A percentile compares a stretch with the other conserved stretches of the same genome.
Conservation (phyloP, 2,113 vertebrate species). For the Caranx ignobilis region DNA sequence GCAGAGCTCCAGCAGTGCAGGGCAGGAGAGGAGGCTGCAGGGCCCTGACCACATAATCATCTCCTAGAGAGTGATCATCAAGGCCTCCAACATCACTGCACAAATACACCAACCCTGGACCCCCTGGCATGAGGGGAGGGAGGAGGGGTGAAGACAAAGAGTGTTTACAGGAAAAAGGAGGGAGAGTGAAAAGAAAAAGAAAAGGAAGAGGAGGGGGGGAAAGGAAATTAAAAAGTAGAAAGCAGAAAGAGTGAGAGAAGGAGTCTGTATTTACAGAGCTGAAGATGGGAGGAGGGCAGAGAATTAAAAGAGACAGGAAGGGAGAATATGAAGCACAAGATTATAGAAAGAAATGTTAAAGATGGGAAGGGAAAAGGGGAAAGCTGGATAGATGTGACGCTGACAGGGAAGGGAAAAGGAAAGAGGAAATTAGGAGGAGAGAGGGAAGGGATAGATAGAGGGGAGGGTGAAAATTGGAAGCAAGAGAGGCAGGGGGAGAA, state of each 20-base stretch:
- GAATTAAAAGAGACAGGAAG: slow-evolving; percentile 12
- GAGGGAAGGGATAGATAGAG: slow-evolving; percentile 18
- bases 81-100: slow-evolving; percentile 77
- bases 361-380: neutral
- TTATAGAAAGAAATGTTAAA: slow-evolving; percentile 6
- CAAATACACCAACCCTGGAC: slow-evolving; percentile 75
- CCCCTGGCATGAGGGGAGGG: slow-evolving; percentile 62
- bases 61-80: slow-evolving; percentile 80
- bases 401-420: slow-evolving; percentile 7
- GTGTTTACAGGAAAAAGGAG: slow-evolving; percentile 67
- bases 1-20: slow-evolving; percentile 71
- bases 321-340: slow-evolving; percentile 4
- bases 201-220: slow-evolving; percentile 13
- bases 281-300: neutral
- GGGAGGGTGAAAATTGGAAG: slow-evolving; percentile 29
- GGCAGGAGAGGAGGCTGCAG: slow-evolving; percentile 72
- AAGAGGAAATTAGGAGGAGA: slow-evolving; percentile 17
- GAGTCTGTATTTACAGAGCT: slow-evolving; percentile 24
- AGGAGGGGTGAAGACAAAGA: slow-evolving; percentile 64
- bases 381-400: neutral
- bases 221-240: slow-evolving; percentile 71
- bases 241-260: slow-evolving; percentile 36
- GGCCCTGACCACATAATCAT: slow-evolving; percentile 82
- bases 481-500: slow-evolving; percentile 8
- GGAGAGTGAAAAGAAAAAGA: slow-evolving; percentile 50